A percentile compares a stretch with the other conserved stretches of the same genome.
These are phyloP conservation scores for Caenorhabditis sulstoni DNA, from an alignment of 2,888 invertebrate genomes.

Conservation along the genomic window DNA sequence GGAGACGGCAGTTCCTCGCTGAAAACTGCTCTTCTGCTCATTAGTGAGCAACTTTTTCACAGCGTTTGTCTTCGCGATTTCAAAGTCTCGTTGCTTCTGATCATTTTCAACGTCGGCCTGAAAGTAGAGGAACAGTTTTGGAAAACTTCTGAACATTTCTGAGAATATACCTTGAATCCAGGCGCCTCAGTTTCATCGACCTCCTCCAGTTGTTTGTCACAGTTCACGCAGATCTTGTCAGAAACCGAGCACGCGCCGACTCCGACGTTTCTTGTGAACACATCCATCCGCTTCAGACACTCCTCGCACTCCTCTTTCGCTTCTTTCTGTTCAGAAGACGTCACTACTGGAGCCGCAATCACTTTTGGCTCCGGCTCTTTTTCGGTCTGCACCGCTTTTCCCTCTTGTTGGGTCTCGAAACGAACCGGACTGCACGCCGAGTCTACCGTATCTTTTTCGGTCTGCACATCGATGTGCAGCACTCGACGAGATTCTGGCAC, in stretches of 20 bases:
- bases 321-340: neutral
- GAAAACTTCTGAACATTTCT: too few relatives aligned
- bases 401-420: conserved; percentile 13
- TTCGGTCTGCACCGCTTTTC: conserved; percentile 11
- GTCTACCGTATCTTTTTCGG: conserved; percentile 30
- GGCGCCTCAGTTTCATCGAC: conserved; percentile 69
- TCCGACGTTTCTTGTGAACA: conserved; percentile 67
- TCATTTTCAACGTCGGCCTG: conserved; percentile 30
- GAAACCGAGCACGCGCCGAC: conserved; percentile 64
- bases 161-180: conserved; percentile 59
- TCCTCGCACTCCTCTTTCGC: conserved; percentile 38
- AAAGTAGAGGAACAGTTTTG: too few relatives aligned
- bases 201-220: conserved; percentile 64
- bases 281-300: conserved; percentile 53
- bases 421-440: conserved; percentile 60
- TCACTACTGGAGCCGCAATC: conserved; percentile 1
- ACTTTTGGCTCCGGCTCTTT: neutral
- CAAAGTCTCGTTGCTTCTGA: conserved; percentile 60
- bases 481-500: conserved; percentile 1
- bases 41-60: conserved; percentile 78
- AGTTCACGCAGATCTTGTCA: conserved; percentile 66
- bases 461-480: conserved; percentile 40
- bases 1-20: conserved; percentile 62
- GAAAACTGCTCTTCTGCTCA: conserved; percentile 68
- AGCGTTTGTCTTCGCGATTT: conserved; percentile 73